Evolutionary conservation across 1,140 invertebrate species (phyloP).

Genomic region (Drosophila seguyi): DNA sequence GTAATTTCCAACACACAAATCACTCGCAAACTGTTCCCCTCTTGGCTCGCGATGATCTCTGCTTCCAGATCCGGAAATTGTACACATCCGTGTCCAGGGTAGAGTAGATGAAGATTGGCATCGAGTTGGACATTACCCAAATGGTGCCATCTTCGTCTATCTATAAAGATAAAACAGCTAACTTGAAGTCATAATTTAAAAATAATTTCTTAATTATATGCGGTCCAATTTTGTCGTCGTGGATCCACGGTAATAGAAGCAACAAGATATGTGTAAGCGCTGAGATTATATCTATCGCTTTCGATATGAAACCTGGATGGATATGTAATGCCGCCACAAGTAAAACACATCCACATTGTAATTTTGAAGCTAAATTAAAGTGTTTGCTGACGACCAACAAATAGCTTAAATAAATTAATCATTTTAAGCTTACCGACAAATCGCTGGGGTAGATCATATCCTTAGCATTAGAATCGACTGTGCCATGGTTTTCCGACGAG

Average conservation of each 20-base stretch:
- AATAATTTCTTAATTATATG: neutral
- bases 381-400: neutral
- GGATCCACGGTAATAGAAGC: neutral
- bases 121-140: constrained; percentile 87
- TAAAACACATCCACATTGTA: too few species aligned
- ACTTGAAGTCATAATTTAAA: neutral
- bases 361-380: neutral
- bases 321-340: too few species aligned
- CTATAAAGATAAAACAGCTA: constrained; percentile 58
- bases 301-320: too few species aligned
- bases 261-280: neutral
- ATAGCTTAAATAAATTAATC: too few species aligned
- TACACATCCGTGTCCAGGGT: constrained; percentile 86
- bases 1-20: constrained; percentile 61
- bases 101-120: constrained; percentile 88
- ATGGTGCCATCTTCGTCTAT: constrained; percentile 86
- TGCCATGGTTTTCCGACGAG: constrained; percentile 86
- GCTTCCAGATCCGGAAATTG: constrained; percentile 87
- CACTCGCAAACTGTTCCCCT: constrained; percentile 71
- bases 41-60: constrained; percentile 58
- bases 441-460: constrained; percentile 89
- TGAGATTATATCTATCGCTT: too few species aligned
- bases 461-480: constrained; percentile 87
- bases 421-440: constrained; percentile 65
- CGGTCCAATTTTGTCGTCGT: neutral